A percentile compares a stretch with the other conserved stretches of the same genome.
Evolutionary conservation across 53 echinoderm and acorn worm genomes (phyloP).

Genomic region (Hippasteria phrygiana): DNA sequence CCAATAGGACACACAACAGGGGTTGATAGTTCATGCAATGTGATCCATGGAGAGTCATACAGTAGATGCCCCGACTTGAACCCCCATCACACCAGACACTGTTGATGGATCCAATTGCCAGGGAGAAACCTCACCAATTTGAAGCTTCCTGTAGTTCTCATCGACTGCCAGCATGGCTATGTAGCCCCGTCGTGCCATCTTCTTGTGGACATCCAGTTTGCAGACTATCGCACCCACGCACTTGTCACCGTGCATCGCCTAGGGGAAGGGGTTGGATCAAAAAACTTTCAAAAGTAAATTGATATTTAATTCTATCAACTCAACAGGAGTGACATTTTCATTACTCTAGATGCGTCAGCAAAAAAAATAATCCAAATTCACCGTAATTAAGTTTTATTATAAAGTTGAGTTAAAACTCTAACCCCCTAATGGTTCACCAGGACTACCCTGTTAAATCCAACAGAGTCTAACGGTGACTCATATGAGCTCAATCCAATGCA

Average conservation of each 20-base stretch:
- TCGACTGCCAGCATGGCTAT: slow-evolving; percentile 99
- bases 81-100: background rate
- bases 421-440: too few species aligned
- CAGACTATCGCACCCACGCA: slow-evolving; percentile 99
- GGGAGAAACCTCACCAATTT: slow-evolving; percentile 81
- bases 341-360: background rate
- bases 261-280: background rate
- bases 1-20: too few species aligned
- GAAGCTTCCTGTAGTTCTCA: slow-evolving; percentile 91
- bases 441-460: too few species aligned
- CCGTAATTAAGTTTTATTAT: too few species aligned
- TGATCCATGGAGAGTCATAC: background rate
- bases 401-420: too few species aligned
- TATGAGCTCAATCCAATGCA: too few species aligned
- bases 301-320: background rate
- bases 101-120: slow-evolving; percentile 1
- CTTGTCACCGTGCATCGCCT: slow-evolving; percentile 94
- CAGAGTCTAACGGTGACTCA: too few species aligned
- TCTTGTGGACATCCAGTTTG: slow-evolving; percentile 97
- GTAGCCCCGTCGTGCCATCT: slow-evolving; percentile 94
- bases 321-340: background rate
- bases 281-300: background rate
- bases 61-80: background rate
- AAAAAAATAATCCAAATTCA: too few species aligned
- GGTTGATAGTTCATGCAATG: background rate